Conservation (phyloP, 2,113 vertebrate species). For the Petroica traversi region DNA sequence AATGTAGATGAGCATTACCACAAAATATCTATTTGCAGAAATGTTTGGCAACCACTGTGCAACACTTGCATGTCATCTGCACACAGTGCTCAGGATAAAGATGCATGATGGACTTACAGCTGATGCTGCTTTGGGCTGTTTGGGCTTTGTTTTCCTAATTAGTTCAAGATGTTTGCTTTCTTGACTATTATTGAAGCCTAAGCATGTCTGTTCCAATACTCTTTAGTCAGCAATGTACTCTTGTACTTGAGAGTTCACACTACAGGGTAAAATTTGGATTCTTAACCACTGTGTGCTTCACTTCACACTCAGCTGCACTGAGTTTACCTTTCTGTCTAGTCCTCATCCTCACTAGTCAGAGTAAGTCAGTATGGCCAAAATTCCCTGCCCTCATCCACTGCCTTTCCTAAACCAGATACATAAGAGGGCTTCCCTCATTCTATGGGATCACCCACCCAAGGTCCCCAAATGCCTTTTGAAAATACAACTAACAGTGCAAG, state of each 20-base stretch:
- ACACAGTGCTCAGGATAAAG: background rate
- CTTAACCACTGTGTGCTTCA: background rate
- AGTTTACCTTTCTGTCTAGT: background rate
- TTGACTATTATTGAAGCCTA: background rate
- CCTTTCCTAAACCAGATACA: background rate
- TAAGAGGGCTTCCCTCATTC: background rate
- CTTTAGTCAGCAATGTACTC: background rate
- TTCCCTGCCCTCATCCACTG: background rate
- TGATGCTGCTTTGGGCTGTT: background rate
- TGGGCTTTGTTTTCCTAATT: background rate
- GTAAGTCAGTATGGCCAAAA: background rate
- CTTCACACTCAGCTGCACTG: background rate
- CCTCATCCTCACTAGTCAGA: background rate
- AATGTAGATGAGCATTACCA: background rate
- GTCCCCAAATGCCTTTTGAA: background rate
- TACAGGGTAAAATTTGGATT: background rate
- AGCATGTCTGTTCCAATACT: fast-evolving
- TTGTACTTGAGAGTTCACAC: background rate
- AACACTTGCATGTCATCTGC: background rate
- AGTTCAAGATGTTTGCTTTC: background rate
- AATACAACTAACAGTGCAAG: background rate
- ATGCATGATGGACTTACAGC: background rate
- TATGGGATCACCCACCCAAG: background rate
- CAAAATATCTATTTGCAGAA: background rate
- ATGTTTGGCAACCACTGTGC: background rate